A percentile compares a stretch with the other conserved stretches of the same genome.
Conservation (phyloP, 2,888 invertebrate species). For the Brachypalpus laphriformis region DNA sequence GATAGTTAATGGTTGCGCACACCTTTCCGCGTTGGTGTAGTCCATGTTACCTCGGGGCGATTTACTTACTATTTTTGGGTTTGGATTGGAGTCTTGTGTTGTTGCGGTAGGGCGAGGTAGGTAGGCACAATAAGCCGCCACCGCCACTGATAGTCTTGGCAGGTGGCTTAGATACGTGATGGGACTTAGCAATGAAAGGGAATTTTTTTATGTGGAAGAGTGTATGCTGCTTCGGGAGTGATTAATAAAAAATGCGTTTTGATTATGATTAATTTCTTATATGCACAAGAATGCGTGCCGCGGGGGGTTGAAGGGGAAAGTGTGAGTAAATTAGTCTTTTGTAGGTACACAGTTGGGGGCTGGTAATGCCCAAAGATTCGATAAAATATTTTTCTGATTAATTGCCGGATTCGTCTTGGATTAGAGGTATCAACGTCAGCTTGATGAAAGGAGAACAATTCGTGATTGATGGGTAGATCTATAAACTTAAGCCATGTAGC, state of each 20-base stretch:
- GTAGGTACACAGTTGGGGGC: too few relatives aligned
- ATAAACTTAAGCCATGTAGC: too few relatives aligned
- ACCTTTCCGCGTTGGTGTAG: conserved; percentile 73
- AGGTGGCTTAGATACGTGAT: conserved; percentile 71
- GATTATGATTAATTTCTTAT: conserved; percentile 65
- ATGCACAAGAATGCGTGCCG: conserved; percentile 29
- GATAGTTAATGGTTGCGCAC: conserved; percentile 53
- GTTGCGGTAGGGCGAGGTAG: conserved; percentile 45
- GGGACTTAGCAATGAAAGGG: conserved; percentile 48
- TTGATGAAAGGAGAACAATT: too few relatives aligned
- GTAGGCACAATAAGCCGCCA: conserved; percentile 18
- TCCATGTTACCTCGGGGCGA: conserved; percentile 54
- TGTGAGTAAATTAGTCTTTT: background rate
- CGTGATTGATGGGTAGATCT: too few relatives aligned
- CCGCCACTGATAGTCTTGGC: conserved; percentile 47
- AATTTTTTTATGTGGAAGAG: conserved; percentile 16
- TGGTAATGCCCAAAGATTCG: too few relatives aligned
- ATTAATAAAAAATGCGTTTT: conserved; percentile 59
- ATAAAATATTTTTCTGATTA: too few relatives aligned
- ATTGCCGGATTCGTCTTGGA: too few relatives aligned
- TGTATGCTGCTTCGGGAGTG: conserved; percentile 8
- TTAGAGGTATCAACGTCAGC: too few relatives aligned
- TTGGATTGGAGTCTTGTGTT: conserved; percentile 43
- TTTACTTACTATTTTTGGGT: conserved; percentile 63
- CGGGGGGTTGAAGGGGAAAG: background rate